These are phyloP conservation scores for Andrena chrysosceles DNA, from an alignment of 2,888 invertebrate species.

Conservation along the genomic window DNA sequence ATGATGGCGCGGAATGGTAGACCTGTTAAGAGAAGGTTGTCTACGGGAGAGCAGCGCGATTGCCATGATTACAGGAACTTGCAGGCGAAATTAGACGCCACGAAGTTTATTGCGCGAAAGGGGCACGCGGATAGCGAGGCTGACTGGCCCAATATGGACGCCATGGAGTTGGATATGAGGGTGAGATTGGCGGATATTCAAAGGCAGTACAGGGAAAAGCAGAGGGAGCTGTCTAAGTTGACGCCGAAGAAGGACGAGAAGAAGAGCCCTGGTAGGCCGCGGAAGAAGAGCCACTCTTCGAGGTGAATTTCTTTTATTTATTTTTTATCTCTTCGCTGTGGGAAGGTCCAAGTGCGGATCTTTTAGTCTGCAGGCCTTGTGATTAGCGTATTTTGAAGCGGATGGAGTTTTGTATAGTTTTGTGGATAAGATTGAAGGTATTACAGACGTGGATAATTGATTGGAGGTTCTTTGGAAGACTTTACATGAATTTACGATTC, in stretches of 20 bases:
- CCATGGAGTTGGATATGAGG: constrained; percentile 93
- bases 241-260: constrained; percentile 87
- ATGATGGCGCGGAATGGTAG: constrained; percentile 1
- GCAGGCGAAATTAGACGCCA: constrained; percentile 75
- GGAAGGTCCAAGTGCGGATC: background rate
- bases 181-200: constrained; percentile 93
- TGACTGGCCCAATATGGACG: constrained; percentile 87
- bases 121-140: constrained; percentile 70
- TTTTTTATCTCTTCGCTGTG: background rate
- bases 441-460: background rate
- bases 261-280: constrained; percentile 84
- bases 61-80: constrained; percentile 73
- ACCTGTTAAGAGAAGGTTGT: constrained; percentile 32
- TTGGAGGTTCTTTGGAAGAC: background rate
- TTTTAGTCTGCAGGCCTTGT: too few species aligned
- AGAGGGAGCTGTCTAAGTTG: constrained; percentile 92
- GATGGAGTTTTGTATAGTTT: background rate
- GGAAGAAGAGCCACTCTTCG: constrained; percentile 84
- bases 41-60: constrained; percentile 63
- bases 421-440: background rate
- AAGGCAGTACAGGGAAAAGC: constrained; percentile 93
- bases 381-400: too few species aligned
- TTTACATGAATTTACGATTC: background rate
- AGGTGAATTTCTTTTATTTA: constrained; percentile 59
- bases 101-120: constrained; percentile 80